Conservation (phyloP, 2,797 vertebrate species). For the Poeciliopsis infans region DNA sequence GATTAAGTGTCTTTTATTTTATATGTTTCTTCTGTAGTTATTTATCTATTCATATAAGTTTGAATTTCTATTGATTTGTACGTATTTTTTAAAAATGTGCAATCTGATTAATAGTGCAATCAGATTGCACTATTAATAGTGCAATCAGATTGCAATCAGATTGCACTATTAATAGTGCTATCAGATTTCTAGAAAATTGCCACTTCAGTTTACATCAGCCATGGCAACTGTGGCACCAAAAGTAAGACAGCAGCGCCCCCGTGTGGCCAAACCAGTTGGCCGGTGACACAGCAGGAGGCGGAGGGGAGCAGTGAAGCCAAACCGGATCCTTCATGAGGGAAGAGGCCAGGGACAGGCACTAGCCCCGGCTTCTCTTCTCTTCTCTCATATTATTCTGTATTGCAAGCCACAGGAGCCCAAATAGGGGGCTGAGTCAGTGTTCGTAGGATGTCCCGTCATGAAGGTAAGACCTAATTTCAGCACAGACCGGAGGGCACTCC, state of each 20-base stretch:
- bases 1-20: not conserved
- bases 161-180: no score
- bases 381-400: conserved; percentile 54
- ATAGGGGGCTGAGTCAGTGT: conserved; percentile 64
- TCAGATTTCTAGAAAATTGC: not conserved
- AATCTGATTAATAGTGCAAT: no score
- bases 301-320: conserved; percentile 67
- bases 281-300: conserved; percentile 80
- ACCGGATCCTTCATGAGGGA: conserved; percentile 83
- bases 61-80: not conserved
- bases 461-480: conserved; percentile 78
- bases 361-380: conserved; percentile 81
- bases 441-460: conserved; percentile 93
- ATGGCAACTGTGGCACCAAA: not conserved
- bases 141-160: not conserved
- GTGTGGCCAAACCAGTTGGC: conserved; percentile 35
- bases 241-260: conserved; percentile 45
- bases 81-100: not conserved
- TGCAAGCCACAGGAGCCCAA: conserved; percentile 66
- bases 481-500: conserved; percentile 2
- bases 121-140: no score
- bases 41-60: not conserved
- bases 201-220: not conserved
- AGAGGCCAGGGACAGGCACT: conserved; percentile 81
- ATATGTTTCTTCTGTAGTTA: not conserved